Conservation (phyloP, 2,113 vertebrate species). For the Haliaeetus leucogaster region DNA sequence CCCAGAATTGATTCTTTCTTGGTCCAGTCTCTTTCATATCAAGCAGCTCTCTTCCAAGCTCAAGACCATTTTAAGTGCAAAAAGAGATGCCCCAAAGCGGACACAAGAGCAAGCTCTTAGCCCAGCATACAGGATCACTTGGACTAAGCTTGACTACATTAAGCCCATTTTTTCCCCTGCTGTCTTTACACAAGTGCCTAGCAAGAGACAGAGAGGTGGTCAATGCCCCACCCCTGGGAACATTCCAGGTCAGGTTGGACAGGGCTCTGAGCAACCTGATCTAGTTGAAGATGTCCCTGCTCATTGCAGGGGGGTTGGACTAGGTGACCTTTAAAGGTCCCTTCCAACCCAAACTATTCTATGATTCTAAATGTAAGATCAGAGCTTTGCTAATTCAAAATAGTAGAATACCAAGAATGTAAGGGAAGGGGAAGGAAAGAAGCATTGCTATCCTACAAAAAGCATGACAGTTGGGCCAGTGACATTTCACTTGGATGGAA, state of each 20-base stretch:
- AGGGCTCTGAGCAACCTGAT: not conserved
- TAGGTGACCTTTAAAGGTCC: no score
- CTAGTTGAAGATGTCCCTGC: not conserved
- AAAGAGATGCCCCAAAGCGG: not conserved
- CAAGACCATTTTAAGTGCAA: not conserved
- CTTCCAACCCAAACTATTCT: no score
- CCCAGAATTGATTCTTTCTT: not conserved
- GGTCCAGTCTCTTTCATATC: not conserved
- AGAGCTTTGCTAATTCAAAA: not conserved
- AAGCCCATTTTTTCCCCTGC: not conserved
- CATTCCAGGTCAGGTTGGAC: not conserved
- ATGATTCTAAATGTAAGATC: not conserved
- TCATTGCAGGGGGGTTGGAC: not conserved
- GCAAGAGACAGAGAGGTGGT: not conserved
- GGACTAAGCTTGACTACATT: not conserved
- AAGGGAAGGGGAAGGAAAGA: not conserved
- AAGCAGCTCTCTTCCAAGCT: not conserved
- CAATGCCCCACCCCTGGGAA: not conserved
- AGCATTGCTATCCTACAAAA: not conserved
- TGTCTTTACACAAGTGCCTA: not conserved
- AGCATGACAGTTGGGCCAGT: not conserved
- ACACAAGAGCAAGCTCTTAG: not conserved
- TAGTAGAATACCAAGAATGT: not conserved
- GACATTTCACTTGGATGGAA: not conserved
- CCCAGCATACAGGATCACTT: not conserved